These are phyloP conservation scores for Drosophila tsacasi DNA, from an alignment of 1,140 invertebrate genomes.

Conservation along the genomic window DNA sequence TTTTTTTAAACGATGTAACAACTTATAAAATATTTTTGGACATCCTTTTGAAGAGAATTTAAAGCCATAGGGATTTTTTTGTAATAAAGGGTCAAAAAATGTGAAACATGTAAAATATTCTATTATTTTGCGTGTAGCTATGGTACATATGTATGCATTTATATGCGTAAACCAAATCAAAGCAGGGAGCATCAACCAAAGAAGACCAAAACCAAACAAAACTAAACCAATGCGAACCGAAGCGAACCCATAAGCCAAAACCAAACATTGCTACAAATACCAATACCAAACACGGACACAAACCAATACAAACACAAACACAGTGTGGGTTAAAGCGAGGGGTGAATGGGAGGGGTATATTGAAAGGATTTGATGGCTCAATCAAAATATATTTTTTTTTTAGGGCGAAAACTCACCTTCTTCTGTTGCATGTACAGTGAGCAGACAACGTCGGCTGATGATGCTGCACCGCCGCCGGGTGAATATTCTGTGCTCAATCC, in stretches of 20 bases:
- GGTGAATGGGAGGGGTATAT: conserved; percentile 3
- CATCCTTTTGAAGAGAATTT: background rate
- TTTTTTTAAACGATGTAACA: background rate
- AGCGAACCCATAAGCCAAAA: conserved; percentile 58
- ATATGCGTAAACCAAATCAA: conserved; percentile 53
- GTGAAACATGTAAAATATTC: no score
- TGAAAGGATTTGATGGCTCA: background rate
- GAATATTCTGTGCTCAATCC: conserved; percentile 37
- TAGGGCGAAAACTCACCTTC: conserved; percentile 71
- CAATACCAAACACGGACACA: conserved; percentile 35
- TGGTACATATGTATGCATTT: conserved; percentile 19
- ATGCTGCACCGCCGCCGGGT: conserved; percentile 19
- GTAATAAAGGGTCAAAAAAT: no score
- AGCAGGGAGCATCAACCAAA: conserved; percentile 49
- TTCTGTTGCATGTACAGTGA: conserved; percentile 83
- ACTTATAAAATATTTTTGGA: background rate
- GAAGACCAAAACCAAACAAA: conserved; percentile 38
- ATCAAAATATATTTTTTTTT: conserved; percentile 10
- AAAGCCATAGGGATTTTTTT: no score
- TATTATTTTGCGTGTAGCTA: background rate
- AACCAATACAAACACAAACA: conserved; percentile 41
- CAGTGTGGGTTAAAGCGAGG: conserved; percentile 12
- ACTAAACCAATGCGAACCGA: conserved; percentile 54
- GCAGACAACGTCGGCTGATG: conserved; percentile 81
- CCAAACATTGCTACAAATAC: conserved; percentile 68